Percentiles rank a stretch among this genome's conserved stretches.
phyloP scores from a whole-genome alignment of 2,888 invertebrate species.

The Drosophila incognita region DNA sequence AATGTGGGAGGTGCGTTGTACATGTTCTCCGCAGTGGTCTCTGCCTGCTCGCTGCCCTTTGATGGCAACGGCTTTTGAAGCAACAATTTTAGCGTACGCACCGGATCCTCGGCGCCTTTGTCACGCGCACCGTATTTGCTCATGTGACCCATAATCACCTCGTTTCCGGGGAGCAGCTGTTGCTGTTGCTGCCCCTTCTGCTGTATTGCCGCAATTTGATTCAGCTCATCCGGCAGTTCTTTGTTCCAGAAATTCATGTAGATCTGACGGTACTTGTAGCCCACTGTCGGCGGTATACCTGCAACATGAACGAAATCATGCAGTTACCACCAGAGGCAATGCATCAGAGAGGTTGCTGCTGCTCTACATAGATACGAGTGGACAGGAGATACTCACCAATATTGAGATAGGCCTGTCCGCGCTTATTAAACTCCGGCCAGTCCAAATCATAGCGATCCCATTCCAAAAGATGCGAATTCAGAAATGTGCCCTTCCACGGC shows the following conservation, averaged over 20 bases:
- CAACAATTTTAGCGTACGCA: constrained; percentile 82
- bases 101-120: constrained; percentile 83
- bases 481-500: constrained; percentile 88
- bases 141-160: constrained; percentile 84
- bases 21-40: constrained; percentile 82
- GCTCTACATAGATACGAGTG: neutral
- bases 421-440: constrained; percentile 93
- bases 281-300: constrained; percentile 91
- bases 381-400: constrained; percentile 85
- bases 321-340: constrained; percentile 6
- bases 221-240: constrained; percentile 90
- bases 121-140: constrained; percentile 84
- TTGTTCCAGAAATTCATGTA: constrained; percentile 95
- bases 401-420: constrained; percentile 91
- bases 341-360: neutral
- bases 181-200: constrained; percentile 77
- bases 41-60: constrained; percentile 50
- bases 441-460: constrained; percentile 90
- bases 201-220: constrained; percentile 85
- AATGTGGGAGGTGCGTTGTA: constrained; percentile 85
- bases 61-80: constrained; percentile 78
- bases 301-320: constrained; percentile 1
- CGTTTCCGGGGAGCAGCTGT: constrained; percentile 59
- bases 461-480: constrained; percentile 88
- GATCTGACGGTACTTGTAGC: constrained; percentile 90